These are phyloP conservation scores for Eupithecia tripunctaria DNA, from an alignment of 2,888 invertebrate species.

Conservation along the genomic window DNA sequence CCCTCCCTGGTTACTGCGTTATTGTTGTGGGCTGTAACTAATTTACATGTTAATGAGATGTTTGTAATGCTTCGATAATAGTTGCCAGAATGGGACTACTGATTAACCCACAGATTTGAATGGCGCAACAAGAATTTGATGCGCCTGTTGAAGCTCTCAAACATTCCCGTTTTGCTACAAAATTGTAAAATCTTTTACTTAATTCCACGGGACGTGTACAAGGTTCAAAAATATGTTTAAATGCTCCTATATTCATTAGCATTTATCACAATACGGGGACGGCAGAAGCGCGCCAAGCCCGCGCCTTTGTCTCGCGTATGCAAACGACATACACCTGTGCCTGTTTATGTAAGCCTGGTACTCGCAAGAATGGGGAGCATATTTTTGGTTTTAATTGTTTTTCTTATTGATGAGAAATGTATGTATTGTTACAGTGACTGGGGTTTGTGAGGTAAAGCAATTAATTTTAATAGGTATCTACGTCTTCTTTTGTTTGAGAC, in stretches of 20 bases:
- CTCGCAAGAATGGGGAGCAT: constrained; percentile 33
- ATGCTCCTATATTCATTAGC: constrained; percentile 73
- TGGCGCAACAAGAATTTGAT: constrained; percentile 19
- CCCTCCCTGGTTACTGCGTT: constrained; percentile 71
- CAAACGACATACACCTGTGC: constrained; percentile 74
- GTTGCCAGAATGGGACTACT: constrained; percentile 54
- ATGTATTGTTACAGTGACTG: constrained; percentile 28
- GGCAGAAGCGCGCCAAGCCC: constrained; percentile 69
- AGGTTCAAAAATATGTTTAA: constrained; percentile 47
- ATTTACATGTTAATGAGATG: constrained; percentile 82
- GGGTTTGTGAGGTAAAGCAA: constrained; percentile 23
- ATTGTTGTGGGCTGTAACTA: constrained; percentile 79
- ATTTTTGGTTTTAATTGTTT: constrained; percentile 38
- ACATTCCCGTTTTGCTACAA: constrained; percentile 3
- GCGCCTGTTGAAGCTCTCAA: constrained; percentile 13
- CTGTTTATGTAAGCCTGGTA: constrained; percentile 72
- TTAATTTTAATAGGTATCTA: constrained; percentile 26
- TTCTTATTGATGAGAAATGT: constrained; percentile 37
- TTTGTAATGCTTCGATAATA: constrained; percentile 60
- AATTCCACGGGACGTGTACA: constrained; percentile 12
- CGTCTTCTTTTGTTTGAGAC: constrained; percentile 19
- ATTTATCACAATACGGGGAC: constrained; percentile 76
- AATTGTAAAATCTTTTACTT: constrained; percentile 14
- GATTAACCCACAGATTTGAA: constrained; percentile 45
- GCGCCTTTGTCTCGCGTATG: constrained; percentile 78